A percentile compares a stretch with the other conserved stretches of the same genome.
phyloP scores from a whole-genome alignment of 2,113 vertebrate genomes.

The Halcyon malimbica region DNA sequence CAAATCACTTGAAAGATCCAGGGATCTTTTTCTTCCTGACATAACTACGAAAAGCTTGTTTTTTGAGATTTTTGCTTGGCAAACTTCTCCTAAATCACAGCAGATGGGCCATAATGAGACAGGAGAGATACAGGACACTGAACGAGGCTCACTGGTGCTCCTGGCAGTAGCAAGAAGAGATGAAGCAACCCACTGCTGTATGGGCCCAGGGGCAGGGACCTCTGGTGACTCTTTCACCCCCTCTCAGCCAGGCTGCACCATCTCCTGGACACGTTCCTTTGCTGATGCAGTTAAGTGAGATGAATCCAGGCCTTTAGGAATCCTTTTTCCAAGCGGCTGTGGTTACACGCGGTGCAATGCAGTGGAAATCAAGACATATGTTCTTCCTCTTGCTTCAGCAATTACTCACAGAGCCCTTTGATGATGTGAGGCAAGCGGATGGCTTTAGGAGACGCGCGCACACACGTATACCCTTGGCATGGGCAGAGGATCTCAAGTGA shows the following conservation, averaged over 20 bases:
- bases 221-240: background rate
- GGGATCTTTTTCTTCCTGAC: background rate
- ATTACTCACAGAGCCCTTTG: conserved; percentile 16
- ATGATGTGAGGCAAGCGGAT: background rate
- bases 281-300: conserved; percentile 6
- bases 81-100: background rate
- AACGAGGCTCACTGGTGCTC: background rate
- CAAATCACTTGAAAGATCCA: background rate
- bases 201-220: background rate
- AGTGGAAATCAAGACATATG: conserved; percentile 39
- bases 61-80: background rate
- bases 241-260: background rate
- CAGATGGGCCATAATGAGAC: background rate
- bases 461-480: background rate
- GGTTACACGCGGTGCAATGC: background rate
- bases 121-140: background rate
- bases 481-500: background rate
- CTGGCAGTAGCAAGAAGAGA: background rate
- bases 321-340: background rate
- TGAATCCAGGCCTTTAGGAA: background rate
- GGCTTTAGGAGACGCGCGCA: background rate
- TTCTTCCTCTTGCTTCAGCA: background rate
- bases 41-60: background rate
- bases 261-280: background rate
- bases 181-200: background rate